Evolutionary conservation across 2,888 invertebrate genomes (phyloP).

Genomic region (Lepas anatifera): DNA sequence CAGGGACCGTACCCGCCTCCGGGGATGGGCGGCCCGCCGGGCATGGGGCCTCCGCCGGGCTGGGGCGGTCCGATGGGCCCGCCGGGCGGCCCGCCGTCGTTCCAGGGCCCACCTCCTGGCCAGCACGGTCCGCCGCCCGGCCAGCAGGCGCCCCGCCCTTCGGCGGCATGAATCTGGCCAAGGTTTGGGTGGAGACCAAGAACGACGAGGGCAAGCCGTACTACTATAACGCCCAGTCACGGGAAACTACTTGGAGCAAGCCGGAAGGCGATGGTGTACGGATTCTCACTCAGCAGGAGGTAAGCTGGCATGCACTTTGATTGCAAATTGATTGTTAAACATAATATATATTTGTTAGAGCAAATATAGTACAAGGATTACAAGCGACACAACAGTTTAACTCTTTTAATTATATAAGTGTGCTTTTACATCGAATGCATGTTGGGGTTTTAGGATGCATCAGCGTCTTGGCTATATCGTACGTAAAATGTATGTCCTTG

Average conservation of each 20-base stretch:
- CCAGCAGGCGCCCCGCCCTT: constrained; percentile 12
- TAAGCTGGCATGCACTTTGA: too few species aligned
- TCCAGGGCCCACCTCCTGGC: constrained; percentile 5
- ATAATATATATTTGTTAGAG: too few species aligned
- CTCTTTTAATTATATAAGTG: too few species aligned
- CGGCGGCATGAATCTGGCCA: constrained; percentile 30
- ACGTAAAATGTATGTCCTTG: too few species aligned
- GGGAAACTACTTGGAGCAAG: constrained; percentile 94
- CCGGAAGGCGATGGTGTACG: constrained; percentile 70
- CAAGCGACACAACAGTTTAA: too few species aligned
- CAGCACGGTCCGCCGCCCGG: constrained; percentile 1
- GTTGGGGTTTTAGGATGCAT: too few species aligned
- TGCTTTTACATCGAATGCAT: too few species aligned
- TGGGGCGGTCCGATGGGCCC: constrained; percentile 6
- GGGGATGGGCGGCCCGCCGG: constrained; percentile 20
- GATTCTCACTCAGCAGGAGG: constrained; percentile 67
- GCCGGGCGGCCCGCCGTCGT: constrained; percentile 23
- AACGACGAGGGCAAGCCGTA: constrained; percentile 89
- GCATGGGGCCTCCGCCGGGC: constrained; percentile 20
- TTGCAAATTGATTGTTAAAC: too few species aligned
- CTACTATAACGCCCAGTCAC: constrained; percentile 86
- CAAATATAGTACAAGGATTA: too few species aligned
- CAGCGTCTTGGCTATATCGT: too few species aligned
- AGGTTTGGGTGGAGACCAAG: constrained; percentile 94
- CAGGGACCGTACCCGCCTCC: constrained; percentile 19